Evolutionary conservation across 2,888 invertebrate genomes (phyloP), one percentile per base, ranked within the genome.

Genomic region (Ephialtes manifestator): DNA sequence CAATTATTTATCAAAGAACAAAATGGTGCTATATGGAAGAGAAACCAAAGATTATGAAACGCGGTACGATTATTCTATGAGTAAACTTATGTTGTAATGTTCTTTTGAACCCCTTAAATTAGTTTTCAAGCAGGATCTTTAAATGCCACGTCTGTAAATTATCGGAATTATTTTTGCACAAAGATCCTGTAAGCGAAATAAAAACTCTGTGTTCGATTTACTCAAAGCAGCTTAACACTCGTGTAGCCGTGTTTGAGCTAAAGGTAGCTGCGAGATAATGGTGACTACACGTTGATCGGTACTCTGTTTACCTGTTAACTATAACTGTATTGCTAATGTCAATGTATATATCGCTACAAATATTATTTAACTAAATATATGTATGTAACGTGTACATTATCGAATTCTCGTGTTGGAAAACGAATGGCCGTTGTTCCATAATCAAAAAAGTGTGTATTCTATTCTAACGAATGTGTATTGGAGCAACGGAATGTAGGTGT

Each of bases 41-140:
- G 18, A 81, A 43, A 81, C 84, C 84, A 84, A 84, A 81, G 81
- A 84, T 35, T 48, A 63, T 68, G 46, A 39, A 77, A 43, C 11
- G 60, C 46, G 48, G 60, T 55, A 74, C 51, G 79, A 46, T 31
- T 63, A 31, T 43, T 67, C 48, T 70, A 55, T 7, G 53, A 58
- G 51, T 20, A 15, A 71, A 55, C 1, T 39, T 65, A 71, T 31
- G 18, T 79, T 53, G 10, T 63, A 18, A 13, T 43, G 35, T 58
- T 43, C 46, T 53, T 78, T 74, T 51, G 31, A 68, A 51, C 48
- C n/a, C n/a, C 43, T 43, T 71, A 53, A 24, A 20, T 63, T n/a
- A 70, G 13, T 72, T 78, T 51, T 79, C 24, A 18, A 68, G 78
- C 78, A 75, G 70, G 81, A 81, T 80, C 28, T 43, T 55, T 70